Evolutionary conservation across 1,140 invertebrate genomes (phyloP).

Genomic region (Globodera ellingtonae): DNA sequence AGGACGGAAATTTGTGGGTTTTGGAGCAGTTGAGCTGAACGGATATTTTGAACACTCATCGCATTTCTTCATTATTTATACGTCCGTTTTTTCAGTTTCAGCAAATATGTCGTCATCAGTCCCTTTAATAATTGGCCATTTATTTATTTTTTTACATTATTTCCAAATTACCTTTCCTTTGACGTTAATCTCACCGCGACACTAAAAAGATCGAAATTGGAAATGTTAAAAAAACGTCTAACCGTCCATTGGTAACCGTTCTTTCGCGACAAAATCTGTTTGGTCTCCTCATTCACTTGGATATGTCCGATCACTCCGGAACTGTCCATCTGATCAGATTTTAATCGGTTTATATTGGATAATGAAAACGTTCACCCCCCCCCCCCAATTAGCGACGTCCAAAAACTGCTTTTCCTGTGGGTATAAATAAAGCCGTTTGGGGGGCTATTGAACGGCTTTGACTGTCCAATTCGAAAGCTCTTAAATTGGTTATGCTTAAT

Average conservation of each 20-base stretch:
- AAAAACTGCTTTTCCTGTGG: too few species aligned
- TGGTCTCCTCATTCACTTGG: slow-evolving; percentile 41
- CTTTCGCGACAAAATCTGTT: slow-evolving; percentile 28
- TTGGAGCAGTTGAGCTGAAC: too few species aligned
- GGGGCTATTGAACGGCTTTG: too few species aligned
- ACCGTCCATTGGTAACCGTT: slow-evolving; percentile 27
- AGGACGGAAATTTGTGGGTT: too few species aligned
- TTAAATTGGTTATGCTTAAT: too few species aligned
- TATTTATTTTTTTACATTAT: too few species aligned
- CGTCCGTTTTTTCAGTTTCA: slow-evolving; percentile 25
- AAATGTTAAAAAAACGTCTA: neutral
- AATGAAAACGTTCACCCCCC: too few species aligned
- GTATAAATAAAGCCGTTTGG: too few species aligned
- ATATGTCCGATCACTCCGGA: slow-evolving; percentile 34
- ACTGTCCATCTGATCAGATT: slow-evolving; percentile 30
- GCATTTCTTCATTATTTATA: neutral
- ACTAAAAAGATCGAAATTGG: slow-evolving; percentile 10
- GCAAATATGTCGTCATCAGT: slow-evolving; percentile 41
- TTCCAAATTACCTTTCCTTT: slow-evolving; percentile 20
- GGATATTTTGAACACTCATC: too few species aligned
- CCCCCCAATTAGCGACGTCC: too few species aligned
- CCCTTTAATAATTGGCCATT: slow-evolving; percentile 9
- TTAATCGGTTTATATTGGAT: too few species aligned
- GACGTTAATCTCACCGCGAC: slow-evolving; percentile 40
- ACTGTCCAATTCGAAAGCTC: too few species aligned